These are phyloP conservation scores for Neoscelio sp. DNA, from an alignment of 2,888 invertebrate species.

Conservation along the genomic window DNA sequence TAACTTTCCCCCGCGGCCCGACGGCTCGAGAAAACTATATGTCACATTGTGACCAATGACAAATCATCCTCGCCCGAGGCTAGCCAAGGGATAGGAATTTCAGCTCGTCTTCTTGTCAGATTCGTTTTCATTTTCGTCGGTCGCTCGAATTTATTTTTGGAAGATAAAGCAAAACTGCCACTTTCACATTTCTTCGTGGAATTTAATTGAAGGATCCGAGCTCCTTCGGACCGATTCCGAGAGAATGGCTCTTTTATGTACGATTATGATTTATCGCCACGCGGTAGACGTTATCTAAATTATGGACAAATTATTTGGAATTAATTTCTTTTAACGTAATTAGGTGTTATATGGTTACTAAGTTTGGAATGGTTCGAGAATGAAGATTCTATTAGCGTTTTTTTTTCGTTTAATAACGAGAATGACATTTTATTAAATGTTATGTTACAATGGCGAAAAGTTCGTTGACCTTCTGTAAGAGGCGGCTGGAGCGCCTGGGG, in stretches of 20 bases:
- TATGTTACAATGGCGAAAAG: too few species aligned
- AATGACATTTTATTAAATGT: too few species aligned
- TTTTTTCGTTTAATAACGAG: too few species aligned
- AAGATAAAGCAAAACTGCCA: too few species aligned
- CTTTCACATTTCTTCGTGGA: slow-evolving; percentile 52
- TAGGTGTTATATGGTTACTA: too few species aligned
- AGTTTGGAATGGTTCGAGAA: too few species aligned
- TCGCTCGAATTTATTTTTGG: background rate
- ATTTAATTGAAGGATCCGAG: background rate
- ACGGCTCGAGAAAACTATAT: slow-evolving; percentile 68
- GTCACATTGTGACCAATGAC: slow-evolving; percentile 70
- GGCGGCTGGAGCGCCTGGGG: too few species aligned
- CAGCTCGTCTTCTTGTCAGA: background rate
- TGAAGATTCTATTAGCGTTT: too few species aligned
- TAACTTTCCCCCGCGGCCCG: too few species aligned
- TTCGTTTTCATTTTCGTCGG: slow-evolving; percentile 8
- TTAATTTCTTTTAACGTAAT: too few species aligned
- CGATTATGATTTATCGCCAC: slow-evolving; percentile 38
- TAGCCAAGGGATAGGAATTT: slow-evolving; percentile 45
- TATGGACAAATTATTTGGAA: slow-evolving; percentile 13
- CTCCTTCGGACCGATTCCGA: background rate
- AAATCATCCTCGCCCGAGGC: slow-evolving; percentile 59
- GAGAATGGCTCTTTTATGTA: too few species aligned
- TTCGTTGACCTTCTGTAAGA: too few species aligned
- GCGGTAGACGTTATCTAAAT: slow-evolving; percentile 15